Percentiles rank a stretch among this genome's conserved stretches.
These are phyloP conservation scores for Poeciliopsis turrubarensis DNA, from an alignment of 2,113 vertebrate genomes.

Conservation along the genomic window DNA sequence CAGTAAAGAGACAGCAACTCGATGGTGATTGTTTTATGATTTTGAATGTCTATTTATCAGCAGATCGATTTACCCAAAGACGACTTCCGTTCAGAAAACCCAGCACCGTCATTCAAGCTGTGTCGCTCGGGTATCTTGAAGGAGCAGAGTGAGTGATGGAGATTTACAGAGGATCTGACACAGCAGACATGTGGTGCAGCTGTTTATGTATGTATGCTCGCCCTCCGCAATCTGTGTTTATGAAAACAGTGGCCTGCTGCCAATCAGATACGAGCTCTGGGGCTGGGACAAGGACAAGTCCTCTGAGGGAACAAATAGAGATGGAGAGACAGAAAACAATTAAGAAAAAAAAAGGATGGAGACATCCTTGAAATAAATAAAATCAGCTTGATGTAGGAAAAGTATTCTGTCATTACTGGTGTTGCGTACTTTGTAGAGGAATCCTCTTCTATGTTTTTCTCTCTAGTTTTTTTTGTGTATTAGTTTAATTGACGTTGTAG, in stretches of 20 bases:
- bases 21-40: too few relatives aligned
- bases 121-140: slow-evolving; percentile 57
- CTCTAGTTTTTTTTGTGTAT: too few relatives aligned
- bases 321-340: slow-evolving; percentile 33
- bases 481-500: too few relatives aligned
- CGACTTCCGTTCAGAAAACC: slow-evolving; percentile 60
- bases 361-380: neutral
- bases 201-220: slow-evolving; percentile 75
- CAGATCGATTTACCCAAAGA: slow-evolving; percentile 15
- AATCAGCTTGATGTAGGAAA: neutral
- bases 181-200: slow-evolving; percentile 67
- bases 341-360: slow-evolving; percentile 6
- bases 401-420: too few relatives aligned
- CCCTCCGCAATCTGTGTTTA: slow-evolving; percentile 75
- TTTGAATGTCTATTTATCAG: too few relatives aligned
- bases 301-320: slow-evolving; percentile 45
- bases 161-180: slow-evolving; percentile 74
- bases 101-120: slow-evolving; percentile 63
- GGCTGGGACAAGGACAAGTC: slow-evolving; percentile 55
- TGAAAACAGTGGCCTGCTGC: slow-evolving; percentile 76
- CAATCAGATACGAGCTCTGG: slow-evolving; percentile 72
- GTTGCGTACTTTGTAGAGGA: too few relatives aligned
- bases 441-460: too few relatives aligned
- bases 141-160: slow-evolving; percentile 73
- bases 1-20: too few relatives aligned